Base-by-base conservation (phyloP, 37 sponge, comb jelly and placozoan species). In the Aphrocallistes beatrix region DNA sequence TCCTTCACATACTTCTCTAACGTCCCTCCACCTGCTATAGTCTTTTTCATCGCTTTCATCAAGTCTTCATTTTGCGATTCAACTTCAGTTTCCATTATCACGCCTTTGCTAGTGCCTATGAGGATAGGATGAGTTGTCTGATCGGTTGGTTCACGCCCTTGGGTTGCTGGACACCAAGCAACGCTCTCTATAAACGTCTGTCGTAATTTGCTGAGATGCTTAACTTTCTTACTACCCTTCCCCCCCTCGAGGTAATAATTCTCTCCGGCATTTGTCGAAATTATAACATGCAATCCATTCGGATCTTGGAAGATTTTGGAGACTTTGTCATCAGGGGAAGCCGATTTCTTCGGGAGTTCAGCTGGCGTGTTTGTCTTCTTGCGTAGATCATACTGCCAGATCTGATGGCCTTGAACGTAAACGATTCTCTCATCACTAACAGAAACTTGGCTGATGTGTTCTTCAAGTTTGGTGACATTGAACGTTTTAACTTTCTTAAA, bases 261-360 rank as follows among this genome's bases (percentile, higher is more conserved):
- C 83, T 95, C 96, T 16, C 82, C 51, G 8, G 90, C 87, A 36
- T 86, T 87, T 89, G 90, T 93, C 82, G 87, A 90, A 17, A 94
- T 82, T 9, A 97, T 45, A 25, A 94, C 60, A 47, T 97, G 98
- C 23, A 85, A 88, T 6, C 91, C 93, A 42, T 88, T 88, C n/a
- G 93, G 92, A 81, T 97, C 98, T 83, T 95, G 93, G 85, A 97
- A 94, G 45, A 97, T 88, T 38, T 84, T 86, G 85, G 91, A 87
- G 51, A 97, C 88, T 25, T 83, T 51, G 19, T 97, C 98, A n/a
- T 90, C 93, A 0, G 75, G 75, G 6, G 75, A 60, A 25, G 75
- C 75, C 28, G 75, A 25, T 60, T 60, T 60, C n/a, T 60, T 60
- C 75, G 75, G 75, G 10, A 60, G 21, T 60, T 60, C 75, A 60